These are phyloP conservation scores for Hesperophylax magnus DNA, from an alignment of 1,140 invertebrate species.

Conservation along the genomic window DNA sequence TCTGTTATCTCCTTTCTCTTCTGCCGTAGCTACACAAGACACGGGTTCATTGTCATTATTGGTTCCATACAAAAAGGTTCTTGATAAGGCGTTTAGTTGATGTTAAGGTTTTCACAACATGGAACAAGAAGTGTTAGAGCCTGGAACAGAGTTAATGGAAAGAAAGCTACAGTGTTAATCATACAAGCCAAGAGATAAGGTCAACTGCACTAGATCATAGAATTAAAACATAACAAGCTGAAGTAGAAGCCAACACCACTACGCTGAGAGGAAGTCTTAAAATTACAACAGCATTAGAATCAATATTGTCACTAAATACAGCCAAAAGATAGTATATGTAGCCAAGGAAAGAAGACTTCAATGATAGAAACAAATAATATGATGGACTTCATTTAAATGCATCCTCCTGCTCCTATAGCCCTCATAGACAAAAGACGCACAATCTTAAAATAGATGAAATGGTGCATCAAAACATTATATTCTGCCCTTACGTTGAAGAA, in stretches of 20 bases:
- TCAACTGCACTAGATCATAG: background rate
- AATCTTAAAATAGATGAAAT: too few species aligned
- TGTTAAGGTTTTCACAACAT: slow-evolving; percentile 71
- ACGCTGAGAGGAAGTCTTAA: background rate
- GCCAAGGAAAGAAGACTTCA: too few species aligned
- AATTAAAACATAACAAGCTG: slow-evolving; percentile 29
- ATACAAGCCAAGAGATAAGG: slow-evolving; percentile 30
- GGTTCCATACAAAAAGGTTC: slow-evolving; percentile 51
- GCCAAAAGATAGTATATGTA: too few species aligned
- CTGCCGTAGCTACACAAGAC: slow-evolving; percentile 69
- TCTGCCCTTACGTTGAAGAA: too few species aligned
- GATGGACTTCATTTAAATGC: too few species aligned
- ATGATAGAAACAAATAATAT: too few species aligned
- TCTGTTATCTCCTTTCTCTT: slow-evolving; percentile 63
- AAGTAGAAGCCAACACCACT: slow-evolving; percentile 44
- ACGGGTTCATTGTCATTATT: slow-evolving; percentile 65
- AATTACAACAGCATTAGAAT: background rate
- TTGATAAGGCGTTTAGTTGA: slow-evolving; percentile 62
- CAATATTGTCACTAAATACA: slow-evolving; percentile 7
- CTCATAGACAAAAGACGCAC: too few species aligned
- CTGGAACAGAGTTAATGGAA: slow-evolving; percentile 72
- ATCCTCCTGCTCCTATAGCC: too few species aligned
- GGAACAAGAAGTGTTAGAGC: slow-evolving; percentile 72
- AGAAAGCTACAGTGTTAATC: slow-evolving; percentile 60
- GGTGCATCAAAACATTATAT: too few species aligned